phyloP scores from a whole-genome alignment of 2,888 invertebrate species.

The Thalpophila matura region DNA sequence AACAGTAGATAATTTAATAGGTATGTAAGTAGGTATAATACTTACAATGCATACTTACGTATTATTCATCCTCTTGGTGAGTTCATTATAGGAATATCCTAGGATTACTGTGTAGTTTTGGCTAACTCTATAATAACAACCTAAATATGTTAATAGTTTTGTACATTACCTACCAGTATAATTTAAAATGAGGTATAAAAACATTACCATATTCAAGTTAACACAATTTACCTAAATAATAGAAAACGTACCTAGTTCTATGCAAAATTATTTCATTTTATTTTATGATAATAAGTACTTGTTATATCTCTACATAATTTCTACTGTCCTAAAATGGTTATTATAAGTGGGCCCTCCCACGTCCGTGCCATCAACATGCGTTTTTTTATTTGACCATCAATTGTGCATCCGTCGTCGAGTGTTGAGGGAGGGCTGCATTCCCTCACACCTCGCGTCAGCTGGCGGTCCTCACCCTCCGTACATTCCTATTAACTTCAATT shows the following conservation, averaged over 20 bases:
- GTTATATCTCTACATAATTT: constrained; percentile 40
- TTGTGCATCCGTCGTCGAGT: constrained; percentile 80
- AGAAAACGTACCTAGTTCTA: neutral
- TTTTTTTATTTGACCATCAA: constrained; percentile 84
- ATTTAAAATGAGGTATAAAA: too few species aligned
- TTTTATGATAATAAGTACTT: neutral
- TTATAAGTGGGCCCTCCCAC: constrained; percentile 64
- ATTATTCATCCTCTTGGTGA: neutral
- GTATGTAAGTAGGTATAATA: too few species aligned
- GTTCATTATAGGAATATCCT: neutral
- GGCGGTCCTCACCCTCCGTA: constrained; percentile 86
- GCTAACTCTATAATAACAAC: too few species aligned
- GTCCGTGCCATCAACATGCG: constrained; percentile 63
- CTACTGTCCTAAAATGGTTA: constrained; percentile 63
- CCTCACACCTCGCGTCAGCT: constrained; percentile 90
- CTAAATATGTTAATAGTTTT: too few species aligned
- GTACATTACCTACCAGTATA: too few species aligned
- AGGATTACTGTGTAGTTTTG: neutral
- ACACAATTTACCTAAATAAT: too few species aligned
- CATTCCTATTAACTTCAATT: constrained; percentile 90
- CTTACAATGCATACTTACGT: neutral
- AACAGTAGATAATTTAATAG: too few species aligned
- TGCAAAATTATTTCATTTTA: constrained; percentile 3
- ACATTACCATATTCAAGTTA: neutral
- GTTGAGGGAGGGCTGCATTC: constrained; percentile 85